Evolutionary conservation across 2,888 invertebrate genomes (phyloP).

Genomic region (Ornithoptera alexandrae): DNA sequence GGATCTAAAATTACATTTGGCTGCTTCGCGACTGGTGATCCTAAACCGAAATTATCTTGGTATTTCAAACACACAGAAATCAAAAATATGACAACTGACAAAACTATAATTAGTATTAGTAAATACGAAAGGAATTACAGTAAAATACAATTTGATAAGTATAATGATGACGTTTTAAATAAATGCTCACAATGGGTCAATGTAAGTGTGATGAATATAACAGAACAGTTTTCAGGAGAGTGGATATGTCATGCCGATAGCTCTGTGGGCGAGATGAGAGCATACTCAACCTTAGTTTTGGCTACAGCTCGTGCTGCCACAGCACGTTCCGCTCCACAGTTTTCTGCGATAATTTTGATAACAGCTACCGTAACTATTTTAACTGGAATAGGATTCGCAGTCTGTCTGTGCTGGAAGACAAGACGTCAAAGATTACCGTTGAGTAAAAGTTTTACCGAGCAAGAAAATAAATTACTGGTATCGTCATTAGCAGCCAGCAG

Average conservation of each 20-base stretch:
- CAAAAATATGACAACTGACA: conserved; percentile 54
- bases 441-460: conserved; percentile 88
- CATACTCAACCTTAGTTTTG: conserved; percentile 79
- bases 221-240: conserved; percentile 89
- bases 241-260: conserved; percentile 91
- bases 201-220: conserved; percentile 89
- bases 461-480: conserved; percentile 91
- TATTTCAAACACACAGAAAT: conserved; percentile 82
- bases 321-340: conserved; percentile 85
- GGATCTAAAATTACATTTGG: conserved; percentile 91
- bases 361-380: conserved; percentile 85
- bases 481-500: conserved; percentile 84
- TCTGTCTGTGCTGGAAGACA: conserved; percentile 81
- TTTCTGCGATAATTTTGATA: conserved; percentile 85
- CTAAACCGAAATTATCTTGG: conserved; percentile 90
- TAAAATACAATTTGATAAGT: conserved; percentile 54
- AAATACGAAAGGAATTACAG: conserved; percentile 47
- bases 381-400: conserved; percentile 81
- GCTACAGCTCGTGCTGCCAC: conserved; percentile 85
- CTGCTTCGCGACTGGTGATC: conserved; percentile 89
- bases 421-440: conserved; percentile 86
- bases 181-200: conserved; percentile 86
- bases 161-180: conserved; percentile 63
- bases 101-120: conserved; percentile 59
- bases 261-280: conserved; percentile 79